Evolutionary conservation across 2,888 invertebrate genomes (phyloP), one percentile per base, ranked within the genome.

Genomic region (Drosophila greeni): DNA sequence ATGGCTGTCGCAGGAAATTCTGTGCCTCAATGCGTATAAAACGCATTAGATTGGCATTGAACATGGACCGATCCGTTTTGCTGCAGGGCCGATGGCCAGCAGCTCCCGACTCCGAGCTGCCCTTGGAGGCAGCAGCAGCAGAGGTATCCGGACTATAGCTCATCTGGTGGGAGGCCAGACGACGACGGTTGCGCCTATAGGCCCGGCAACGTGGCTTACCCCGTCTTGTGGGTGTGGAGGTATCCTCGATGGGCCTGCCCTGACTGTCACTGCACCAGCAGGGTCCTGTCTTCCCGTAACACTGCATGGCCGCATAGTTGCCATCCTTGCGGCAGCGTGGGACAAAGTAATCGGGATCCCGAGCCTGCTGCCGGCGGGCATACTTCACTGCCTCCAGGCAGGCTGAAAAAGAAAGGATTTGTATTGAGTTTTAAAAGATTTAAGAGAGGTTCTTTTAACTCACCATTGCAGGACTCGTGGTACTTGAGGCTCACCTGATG

Each of bases 221-320:
- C 76, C 92, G 92, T 70, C 92, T 91, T 12, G 94, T 92, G 6
- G 95, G 93, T 5, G 95, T 95, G 80, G 95, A 92, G 5, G 95
- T 95, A 79, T 95, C 94, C 11, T 94, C 92, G 54, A 97, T 91
- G 1, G 95, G 96, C 75, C 92, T 92, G 39, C 97, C 97, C 74
- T 93, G 92, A 14, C 93, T 92, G 1, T 95, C 95, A 66, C 96
- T 97, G 87, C 97, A 98, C 97, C 97, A 97, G 90, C 97, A 97
- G 1, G 29, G 18, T 85, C 92, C 92, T 2, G 95, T 93, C 57
- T 92, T 92, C 7, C 91, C 90, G 83, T 95, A 93, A 86, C 97
- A 97, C 89, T 97, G 97, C 62, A 95, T 93, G 11, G 95, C 92
- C 1, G 95, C 93, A 88, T 94, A 97, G 3, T 92, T 93, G 16